Base-by-base conservation (phyloP, 2,113 vertebrate species). In the Varanus komodoensis region DNA sequence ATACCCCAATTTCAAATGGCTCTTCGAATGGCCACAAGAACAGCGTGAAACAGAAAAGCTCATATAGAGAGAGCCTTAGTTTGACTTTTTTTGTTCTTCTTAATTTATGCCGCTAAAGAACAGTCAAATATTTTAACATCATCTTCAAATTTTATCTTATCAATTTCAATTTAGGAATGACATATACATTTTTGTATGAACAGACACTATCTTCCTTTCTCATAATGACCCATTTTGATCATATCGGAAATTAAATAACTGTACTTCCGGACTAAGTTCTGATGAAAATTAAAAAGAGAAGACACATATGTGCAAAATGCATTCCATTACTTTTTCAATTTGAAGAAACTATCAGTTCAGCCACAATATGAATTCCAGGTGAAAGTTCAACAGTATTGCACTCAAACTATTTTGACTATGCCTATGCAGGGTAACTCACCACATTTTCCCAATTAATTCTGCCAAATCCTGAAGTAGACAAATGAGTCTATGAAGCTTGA, bases 401-500 rank as follows among this genome's bases (percentile, higher is more conserved):
- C 89, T 89, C 0, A 1, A 81, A 74, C 2, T 75, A 61, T 8
- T 89, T 92, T 93, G 90, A 52, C 91, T 80, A 34, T 88, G 68
- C 78, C 1, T 87, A 84, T 77, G 84, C 80, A 91, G 6, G 83
- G 12, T 48, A 71, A 81, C 91, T 92, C 77, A 89, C n/a, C 82
- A 79, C 5, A 50, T 79, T 90, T 25, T 78, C 0, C 0, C 74
- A 75, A 0, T 25, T 84, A 88, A 92, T 86, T 69, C 81, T 52
- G 82, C 92, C 64, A 32, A 84, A 89, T 2, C 50, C 74, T 81
- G 84, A 87, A 78, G 27, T 48, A 79, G 25, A 87, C 54, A 93
- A 91, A 88, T 86, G 93, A 8, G 92, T 52, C 77, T 7, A 88
- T 86, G 93, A 8, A 92, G 52, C 77, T 7, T 82, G 81, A 84